Evolutionary conservation across 2,888 invertebrate genomes (phyloP), one percentile per base, ranked within the genome.

Genomic region (Andrena minutula): DNA sequence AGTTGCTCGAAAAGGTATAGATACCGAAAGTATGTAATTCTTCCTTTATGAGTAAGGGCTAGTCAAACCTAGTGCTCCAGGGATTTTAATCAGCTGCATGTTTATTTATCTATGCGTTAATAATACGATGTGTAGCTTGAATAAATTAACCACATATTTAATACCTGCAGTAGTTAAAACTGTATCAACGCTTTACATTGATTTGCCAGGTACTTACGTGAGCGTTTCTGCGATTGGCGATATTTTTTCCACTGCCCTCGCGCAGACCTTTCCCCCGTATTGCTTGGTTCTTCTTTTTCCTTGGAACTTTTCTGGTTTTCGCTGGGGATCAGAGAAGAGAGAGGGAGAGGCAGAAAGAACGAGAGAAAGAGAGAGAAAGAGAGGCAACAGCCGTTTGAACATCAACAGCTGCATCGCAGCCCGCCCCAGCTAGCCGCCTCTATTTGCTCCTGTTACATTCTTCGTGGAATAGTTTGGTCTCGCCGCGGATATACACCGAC

Each of bases 371-470:
- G 61, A 41, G 74, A 71, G n/a, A 23, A 41, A 70, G 71, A 75
- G 75, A 80, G 79, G 79, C 71, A 79, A 80, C 78, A 85, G 82
- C 85, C 89, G 89, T 89, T 86, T 81, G 83, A 85, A 82, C 87
- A 86, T 88, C 90, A 90, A 92, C 93, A 93, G 93, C 93, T 93
- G 93, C 90, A 80, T 77, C 78, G 86, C 92, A 93, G 91, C 88
- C 91, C 85, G 86, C 78, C 86, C 84, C 83, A 79, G 78, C 86
- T 85, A 82, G 87, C 70, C 87, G 78, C 61, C 88, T 92, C 89
- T 86, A 90, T 91, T 93, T 92, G 90, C 90, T 93, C 90, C 80
- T 91, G 87, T 92, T 88, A 89, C 92, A 93, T 93, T 93, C 93
- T 90, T 91, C 81, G 88, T 83, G 86, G 85, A 91, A 92, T 91